A percentile compares a stretch with the other conserved stretches of the same genome.
Conservation (phyloP, 2,888 invertebrate species). For the Meghimatium bilineatum region DNA sequence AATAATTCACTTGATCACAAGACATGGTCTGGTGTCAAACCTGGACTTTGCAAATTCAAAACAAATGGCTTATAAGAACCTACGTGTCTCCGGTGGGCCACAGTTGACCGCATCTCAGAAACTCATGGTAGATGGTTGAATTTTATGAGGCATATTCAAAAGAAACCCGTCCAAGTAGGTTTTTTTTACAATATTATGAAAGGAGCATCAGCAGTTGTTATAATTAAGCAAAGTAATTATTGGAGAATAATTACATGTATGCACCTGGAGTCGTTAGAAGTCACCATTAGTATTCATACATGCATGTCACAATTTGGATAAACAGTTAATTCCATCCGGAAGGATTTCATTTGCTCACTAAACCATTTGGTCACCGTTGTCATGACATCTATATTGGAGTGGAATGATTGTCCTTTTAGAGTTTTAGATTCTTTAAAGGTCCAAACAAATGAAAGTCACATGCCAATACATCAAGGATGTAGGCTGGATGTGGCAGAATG, state of each 20-base stretch:
- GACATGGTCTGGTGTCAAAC: no score
- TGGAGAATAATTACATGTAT: not conserved
- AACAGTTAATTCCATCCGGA: not conserved
- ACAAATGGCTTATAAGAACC: no score
- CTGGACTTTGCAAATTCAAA: no score
- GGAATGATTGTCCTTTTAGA: not conserved
- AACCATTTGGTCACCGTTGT: not conserved
- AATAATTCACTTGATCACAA: no score
- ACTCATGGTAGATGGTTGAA: no score
- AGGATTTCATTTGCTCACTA: not conserved
- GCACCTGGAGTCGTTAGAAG: not conserved
- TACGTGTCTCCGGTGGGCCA: no score
- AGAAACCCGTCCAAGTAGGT: no score
- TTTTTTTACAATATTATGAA: no score
- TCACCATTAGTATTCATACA: not conserved
- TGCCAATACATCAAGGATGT: not conserved
- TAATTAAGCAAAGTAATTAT: no score
- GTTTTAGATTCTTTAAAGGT: not conserved
- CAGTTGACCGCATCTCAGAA: no score
- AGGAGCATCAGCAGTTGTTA: no score
- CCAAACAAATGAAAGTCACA: constrained; percentile 1
- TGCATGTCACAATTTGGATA: not conserved
- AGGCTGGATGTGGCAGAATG: not conserved
- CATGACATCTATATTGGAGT: not conserved
- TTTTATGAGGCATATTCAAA: no score